These are phyloP conservation scores for Whitmania pigra DNA, from an alignment of 1,140 invertebrate species.

Conservation along the genomic window DNA sequence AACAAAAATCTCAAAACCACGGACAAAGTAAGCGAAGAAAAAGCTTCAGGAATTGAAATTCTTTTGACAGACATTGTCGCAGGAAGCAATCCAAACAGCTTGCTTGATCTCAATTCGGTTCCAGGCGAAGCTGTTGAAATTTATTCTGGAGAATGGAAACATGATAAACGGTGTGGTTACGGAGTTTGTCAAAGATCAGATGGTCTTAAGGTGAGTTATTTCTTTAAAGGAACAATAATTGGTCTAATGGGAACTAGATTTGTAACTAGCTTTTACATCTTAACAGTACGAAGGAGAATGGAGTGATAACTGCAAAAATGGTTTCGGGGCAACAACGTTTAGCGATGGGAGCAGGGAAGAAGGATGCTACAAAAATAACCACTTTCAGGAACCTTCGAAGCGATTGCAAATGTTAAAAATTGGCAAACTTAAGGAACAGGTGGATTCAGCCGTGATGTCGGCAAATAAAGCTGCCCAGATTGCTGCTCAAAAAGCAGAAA, in stretches of 20 bases:
- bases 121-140: conserved; percentile 68
- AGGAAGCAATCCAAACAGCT: not conserved
- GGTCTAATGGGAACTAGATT: too few relatives aligned
- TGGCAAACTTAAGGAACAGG: conserved; percentile 86
- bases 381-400: conserved; percentile 88
- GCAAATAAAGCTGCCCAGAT: conserved; percentile 94
- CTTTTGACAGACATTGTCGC: not conserved
- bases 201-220: conserved; percentile 53
- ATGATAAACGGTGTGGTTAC: conserved; percentile 92
- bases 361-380: conserved; percentile 99
- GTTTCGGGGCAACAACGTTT: conserved; percentile 97
- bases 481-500: conserved; percentile 94
- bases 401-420: conserved; percentile 92
- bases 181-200: conserved; percentile 92
- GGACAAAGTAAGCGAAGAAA: not conserved
- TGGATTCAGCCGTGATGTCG: conserved; percentile 84
- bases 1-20: not conserved
- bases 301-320: conserved; percentile 98
- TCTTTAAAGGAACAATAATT: too few relatives aligned
- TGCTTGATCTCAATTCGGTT: not conserved
- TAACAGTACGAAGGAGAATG: conserved; percentile 88
- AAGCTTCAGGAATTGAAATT: not conserved
- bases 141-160: conserved; percentile 99
- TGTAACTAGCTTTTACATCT: too few relatives aligned
- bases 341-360: conserved; percentile 90